Evolutionary conservation across 2,113 vertebrate species (phyloP), one percentile per base, ranked within the genome.

Genomic region (Chitala chitala): DNA sequence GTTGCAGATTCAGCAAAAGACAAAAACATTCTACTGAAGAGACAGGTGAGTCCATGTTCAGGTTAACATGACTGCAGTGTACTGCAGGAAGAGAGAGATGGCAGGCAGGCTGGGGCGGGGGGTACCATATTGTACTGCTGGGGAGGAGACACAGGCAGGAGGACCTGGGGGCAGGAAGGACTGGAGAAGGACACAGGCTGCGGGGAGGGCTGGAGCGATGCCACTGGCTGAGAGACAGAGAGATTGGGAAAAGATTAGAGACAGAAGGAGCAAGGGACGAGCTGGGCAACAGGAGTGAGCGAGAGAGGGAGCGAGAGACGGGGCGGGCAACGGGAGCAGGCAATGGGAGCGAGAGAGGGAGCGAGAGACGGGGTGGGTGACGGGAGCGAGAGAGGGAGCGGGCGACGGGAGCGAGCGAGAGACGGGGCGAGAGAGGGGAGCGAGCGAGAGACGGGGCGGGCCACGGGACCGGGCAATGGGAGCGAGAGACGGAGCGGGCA

Each of bases 51-150:
- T 61, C 9, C 24, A 10, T 4, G 15, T n/a, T 31, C 1, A 2
- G 24, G 2, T 31, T 31, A 61, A 13, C 5, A 31, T 31, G 24
- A 31, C 58, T 36, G 31, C 17, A 22, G 20, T 13, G 13, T 26
- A 54, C 13, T 20, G 50, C 5, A 9, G 36, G 73, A 26, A 26
- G 24, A 33, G 48, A 13, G 48, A 53, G 31, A 55, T 42, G 17
- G 54, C 51, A 58, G 59, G 26, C 22, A 42, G 71, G 58, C 55
- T 6, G 4, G 59, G 76, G 38, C 83, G 86, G 77, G 71, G 88
- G 94, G 89, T 98, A 99, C 96, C 96, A 98, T 92, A 91, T 92
- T 97, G 93, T 98, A 99, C 94, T 98, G 95, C 94, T 98, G 96
- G 91, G 96, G 92, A 88, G 95, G 93, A 94, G 96, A 98, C 86